These are phyloP conservation scores for Sphenodon punctatus DNA, from an alignment of 2,797 vertebrate species.

Conservation along the genomic window DNA sequence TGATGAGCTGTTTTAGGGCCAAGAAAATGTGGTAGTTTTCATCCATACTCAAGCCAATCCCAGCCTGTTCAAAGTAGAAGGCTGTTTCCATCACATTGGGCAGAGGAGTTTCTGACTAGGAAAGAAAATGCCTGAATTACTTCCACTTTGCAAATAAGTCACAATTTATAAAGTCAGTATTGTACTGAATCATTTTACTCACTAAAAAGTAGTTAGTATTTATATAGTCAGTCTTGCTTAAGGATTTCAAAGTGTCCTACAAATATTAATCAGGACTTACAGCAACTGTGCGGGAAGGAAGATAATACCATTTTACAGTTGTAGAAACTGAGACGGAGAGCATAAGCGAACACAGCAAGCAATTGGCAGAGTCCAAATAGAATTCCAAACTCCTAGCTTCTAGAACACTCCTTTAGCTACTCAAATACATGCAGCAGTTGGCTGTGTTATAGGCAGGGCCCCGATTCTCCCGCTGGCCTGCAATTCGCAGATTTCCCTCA, in stretches of 20 bases:
- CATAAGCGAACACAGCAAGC: background rate
- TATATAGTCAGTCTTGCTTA: background rate
- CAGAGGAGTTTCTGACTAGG: slow-evolving; percentile 77
- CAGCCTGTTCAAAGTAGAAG: slow-evolving; percentile 91
- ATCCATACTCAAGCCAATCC: slow-evolving; percentile 84
- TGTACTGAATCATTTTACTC: background rate
- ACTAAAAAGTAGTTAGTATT: background rate
- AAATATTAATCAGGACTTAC: background rate
- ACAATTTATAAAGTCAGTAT: slow-evolving; percentile 10
- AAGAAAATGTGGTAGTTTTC: slow-evolving; percentile 88
- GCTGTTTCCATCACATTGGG: slow-evolving; percentile 87
- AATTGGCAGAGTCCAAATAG: background rate
- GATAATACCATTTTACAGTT: background rate
- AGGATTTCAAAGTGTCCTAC: slow-evolving; percentile 7
- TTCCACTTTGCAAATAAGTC: too few species aligned
- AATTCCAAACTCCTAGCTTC: background rate
- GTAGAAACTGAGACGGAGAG: background rate
- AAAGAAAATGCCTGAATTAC: slow-evolving; percentile 42
- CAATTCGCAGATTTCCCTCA: too few species aligned
- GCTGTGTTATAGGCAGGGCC: too few species aligned
- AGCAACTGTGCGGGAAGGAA: background rate
- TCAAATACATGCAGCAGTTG: background rate
- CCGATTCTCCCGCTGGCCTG: too few species aligned
- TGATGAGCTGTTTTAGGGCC: slow-evolving; percentile 86
- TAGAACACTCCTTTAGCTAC: background rate